These are phyloP conservation scores for Trachelipus rathkii DNA, from an alignment of 1,140 invertebrate genomes.

Conservation along the genomic window DNA sequence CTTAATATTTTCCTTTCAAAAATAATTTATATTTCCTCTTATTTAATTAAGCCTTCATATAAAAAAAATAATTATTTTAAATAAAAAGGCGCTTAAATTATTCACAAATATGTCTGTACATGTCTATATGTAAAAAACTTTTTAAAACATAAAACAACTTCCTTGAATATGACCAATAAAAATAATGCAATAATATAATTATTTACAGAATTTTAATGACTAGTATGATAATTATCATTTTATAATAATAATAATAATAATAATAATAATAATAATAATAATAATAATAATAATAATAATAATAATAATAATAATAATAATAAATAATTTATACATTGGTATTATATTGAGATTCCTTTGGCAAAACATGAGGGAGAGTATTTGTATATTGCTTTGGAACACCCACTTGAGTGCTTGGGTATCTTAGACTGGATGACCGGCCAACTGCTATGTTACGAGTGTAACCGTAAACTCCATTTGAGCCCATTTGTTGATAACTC, in stretches of 20 bases:
- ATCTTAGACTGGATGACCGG: constrained; percentile 34
- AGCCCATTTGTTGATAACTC: constrained; percentile 24
- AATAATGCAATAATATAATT: too few species aligned
- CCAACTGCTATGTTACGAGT: constrained; percentile 29
- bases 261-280: constrained; percentile 5
- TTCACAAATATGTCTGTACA: too few species aligned
- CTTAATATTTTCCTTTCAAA: too few species aligned
- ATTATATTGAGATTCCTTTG: constrained; percentile 40
- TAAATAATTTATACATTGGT: constrained; percentile 32
- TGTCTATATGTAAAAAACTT: too few species aligned
- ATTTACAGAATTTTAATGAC: too few species aligned
- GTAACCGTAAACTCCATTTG: constrained; percentile 23
- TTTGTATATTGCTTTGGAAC: constrained; percentile 31
- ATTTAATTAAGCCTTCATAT: too few species aligned
- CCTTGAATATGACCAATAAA: too few species aligned
- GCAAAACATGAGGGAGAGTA: constrained; percentile 26
- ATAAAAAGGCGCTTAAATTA: too few species aligned
- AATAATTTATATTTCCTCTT: too few species aligned
- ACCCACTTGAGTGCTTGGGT: constrained; percentile 23
- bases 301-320: background rate
- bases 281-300: constrained; percentile 5
- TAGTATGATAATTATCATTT: background rate
- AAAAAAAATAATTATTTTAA: too few species aligned
- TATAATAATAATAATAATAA: constrained; percentile 1
- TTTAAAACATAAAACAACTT: too few species aligned